Evolutionary conservation across 2,797 vertebrate species (phyloP), one percentile per base, ranked within the genome.

Genomic region (Muscicapa comitata): DNA sequence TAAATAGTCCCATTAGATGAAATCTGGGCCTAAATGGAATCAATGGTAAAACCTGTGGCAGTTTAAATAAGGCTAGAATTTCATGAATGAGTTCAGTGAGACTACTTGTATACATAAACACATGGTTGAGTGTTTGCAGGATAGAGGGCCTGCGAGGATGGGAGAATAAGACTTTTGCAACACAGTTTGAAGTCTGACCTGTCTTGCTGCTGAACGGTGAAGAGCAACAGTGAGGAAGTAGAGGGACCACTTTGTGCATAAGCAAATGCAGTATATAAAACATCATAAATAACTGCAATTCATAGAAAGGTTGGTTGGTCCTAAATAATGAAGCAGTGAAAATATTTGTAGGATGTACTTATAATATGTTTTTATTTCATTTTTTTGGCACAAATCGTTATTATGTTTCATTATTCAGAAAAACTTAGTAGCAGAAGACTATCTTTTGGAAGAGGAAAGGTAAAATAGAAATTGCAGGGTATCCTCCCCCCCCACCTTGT

Each of bases 1-100:
- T 94, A 95, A 95, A 96, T 88, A 88, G 82, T 91, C 85, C 82
- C 82, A 47, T 86, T 96, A 88, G 79, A 70, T 96, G 90, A 90
- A 91, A 68, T 84, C 73, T 82, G 88, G 31, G 68, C 74, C 87
- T 70, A 59, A 68, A 53, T 67, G 57, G 77, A 79, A 70, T 90
- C 86, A 65, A 24, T 83, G 74, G 38, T 86, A 85, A 84, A 94
- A 91, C 67, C 67, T 78, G 45, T 83, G 66, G 78, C 82, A 38
- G 33, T 84, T 93, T 93, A 86, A 94, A 63, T 91, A 73, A 62
- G 85, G 70, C 48, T 91, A 57, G 62, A 81, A 48, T 96, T 94
- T 93, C 16, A 71, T 94, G 76, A 96, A 94, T 91, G 82, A 81
- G 71, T 92, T 96, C 88, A 93, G 45, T 91, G 93, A 93, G 76